phyloP scores from a whole-genome alignment of 1,140 invertebrate genomes.

The Lysiphlebus fabarum region DNA sequence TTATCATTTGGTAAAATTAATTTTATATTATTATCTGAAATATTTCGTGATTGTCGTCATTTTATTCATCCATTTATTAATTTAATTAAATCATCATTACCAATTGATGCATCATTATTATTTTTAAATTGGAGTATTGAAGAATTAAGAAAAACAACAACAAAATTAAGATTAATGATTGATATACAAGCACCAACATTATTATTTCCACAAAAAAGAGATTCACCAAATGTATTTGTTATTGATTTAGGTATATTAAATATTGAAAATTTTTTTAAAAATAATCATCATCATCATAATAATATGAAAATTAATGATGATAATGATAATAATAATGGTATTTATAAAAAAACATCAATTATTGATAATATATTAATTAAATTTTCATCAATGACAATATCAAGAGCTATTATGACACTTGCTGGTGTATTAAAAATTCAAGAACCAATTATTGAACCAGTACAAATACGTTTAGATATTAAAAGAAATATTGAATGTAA shows the following conservation, averaged over 20 bases:
- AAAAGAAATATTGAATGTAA: conserved; percentile 61
- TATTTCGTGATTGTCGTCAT: conserved; percentile 69
- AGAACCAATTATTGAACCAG: conserved; percentile 75
- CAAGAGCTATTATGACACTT: conserved; percentile 70
- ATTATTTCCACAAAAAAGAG: conserved; percentile 74
- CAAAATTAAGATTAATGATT: conserved; percentile 67
- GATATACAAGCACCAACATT: conserved; percentile 74
- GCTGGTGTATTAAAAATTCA: conserved; percentile 66
- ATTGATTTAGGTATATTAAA: conserved; percentile 72
- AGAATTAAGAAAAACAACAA: conserved; percentile 61
- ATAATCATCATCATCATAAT: no score
- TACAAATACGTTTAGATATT: conserved; percentile 69
- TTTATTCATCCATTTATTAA: conserved; percentile 64
- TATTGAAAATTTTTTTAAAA: conserved; percentile 79
- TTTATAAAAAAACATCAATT: conserved; percentile 36
- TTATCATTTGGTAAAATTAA: conserved; percentile 70
- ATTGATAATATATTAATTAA: conserved; percentile 72
- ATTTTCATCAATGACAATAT: conserved; percentile 66
- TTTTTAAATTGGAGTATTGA: conserved; percentile 41
- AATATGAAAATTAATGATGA: conserved; percentile 32
- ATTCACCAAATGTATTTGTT: conserved; percentile 75
- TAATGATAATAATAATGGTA: conserved; percentile 1
- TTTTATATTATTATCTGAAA: conserved; percentile 67
- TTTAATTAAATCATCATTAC: conserved; percentile 32
- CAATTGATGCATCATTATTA: conserved; percentile 29